These are phyloP conservation scores for Mustela lutreola DNA, from an alignment of 2,113 vertebrate species.

Conservation along the genomic window DNA sequence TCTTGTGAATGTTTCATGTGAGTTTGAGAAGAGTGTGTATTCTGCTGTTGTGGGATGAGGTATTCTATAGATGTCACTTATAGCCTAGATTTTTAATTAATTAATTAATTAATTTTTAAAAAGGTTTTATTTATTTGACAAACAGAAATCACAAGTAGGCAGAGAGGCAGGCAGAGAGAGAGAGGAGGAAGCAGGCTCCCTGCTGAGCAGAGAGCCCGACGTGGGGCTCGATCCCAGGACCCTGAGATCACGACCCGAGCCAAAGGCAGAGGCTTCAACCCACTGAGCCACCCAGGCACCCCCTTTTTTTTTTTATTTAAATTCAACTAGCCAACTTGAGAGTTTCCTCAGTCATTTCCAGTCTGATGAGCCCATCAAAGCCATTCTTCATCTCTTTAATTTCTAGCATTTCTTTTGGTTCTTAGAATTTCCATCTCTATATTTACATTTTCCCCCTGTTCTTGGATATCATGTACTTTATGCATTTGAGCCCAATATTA, in stretches of 20 bases:
- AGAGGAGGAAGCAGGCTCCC: too few species aligned
- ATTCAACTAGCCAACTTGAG: background rate
- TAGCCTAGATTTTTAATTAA: too few species aligned
- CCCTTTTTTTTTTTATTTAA: background rate
- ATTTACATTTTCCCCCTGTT: background rate
- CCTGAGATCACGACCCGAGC: too few species aligned
- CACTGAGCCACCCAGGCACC: too few species aligned
- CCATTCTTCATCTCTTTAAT: background rate
- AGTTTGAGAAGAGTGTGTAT: background rate
- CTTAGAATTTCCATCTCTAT: background rate
- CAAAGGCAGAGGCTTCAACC: too few species aligned
- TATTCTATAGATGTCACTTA: background rate
- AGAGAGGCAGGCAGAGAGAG: too few species aligned
- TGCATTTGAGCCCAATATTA: background rate
- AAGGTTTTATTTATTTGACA: too few species aligned
- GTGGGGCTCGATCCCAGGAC: too few species aligned
- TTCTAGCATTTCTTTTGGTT: background rate
- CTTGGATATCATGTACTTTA: background rate
- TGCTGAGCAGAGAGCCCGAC: too few species aligned
- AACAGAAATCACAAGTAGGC: too few species aligned
- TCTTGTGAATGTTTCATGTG: background rate
- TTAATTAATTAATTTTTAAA: too few species aligned
- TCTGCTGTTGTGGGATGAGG: background rate
- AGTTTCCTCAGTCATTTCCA: background rate
- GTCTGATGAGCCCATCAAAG: background rate